Base-by-base conservation (phyloP, 2,113 vertebrate species). In the Nothobranchius furzeri region DNA sequence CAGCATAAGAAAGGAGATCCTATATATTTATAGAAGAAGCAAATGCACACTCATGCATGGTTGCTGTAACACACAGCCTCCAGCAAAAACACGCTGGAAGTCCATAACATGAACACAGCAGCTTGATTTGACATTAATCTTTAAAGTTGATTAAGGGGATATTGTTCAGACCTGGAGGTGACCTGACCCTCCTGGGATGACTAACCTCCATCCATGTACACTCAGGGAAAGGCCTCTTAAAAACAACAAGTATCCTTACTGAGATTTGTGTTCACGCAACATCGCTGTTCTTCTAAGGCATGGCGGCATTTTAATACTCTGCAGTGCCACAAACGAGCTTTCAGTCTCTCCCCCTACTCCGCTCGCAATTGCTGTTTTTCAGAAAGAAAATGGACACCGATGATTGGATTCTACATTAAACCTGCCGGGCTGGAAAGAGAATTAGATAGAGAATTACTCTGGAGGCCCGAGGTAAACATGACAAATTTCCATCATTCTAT, bases 61-160 rank as follows among this genome's bases (percentile, higher is more conserved):
- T 50, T 37, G 37, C 46, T 64, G 14, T n/a, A 55, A 58, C 46
- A 37, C 45, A 17, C 51, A 50, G 49, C 68, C 74, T 78, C 25
- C 14, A 69, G 68, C 55, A 54, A 50, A 64, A 48, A 81, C 72
- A 60, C 52, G 46, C 52, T 70, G 60, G 64, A 64, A 85, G 64
- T 80, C 79, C 71, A 76, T 82, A 63, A 63, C 63, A 70, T 80
- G 70, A 68, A 63, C 64, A 53, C 17, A 58, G 65, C 65, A 56
- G 48, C 59, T 53, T 78, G 72, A 79, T 86, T 86, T 85, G 70
- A 85, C 78, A 87, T 89, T 70, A 84, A 88, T 88, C 81, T 90
- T 88, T 86, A 78, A 86, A 86, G 70, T 78, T 75, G 78, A 85
- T 88, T 75, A 65, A 55, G 48, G 46, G 59, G 50, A 83, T 86